Evolutionary conservation across 2,888 invertebrate species (phyloP), one percentile per base, ranked within the genome.

Genomic region (Thecophora atra): DNA sequence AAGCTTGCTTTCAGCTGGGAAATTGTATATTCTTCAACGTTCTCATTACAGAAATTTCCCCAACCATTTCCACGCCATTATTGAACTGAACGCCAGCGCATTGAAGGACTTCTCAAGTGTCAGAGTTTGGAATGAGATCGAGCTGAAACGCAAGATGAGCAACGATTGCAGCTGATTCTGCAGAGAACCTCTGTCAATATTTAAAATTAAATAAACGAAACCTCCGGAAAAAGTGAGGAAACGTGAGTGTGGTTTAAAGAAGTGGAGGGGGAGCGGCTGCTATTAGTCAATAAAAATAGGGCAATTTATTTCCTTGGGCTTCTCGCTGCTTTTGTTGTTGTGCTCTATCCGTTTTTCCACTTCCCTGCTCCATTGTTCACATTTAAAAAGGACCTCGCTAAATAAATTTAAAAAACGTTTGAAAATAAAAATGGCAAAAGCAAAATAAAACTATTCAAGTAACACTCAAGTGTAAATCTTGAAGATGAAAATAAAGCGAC

Each of bases 171-270:
- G 17, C 37, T 8, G 37, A 37, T 11, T 37, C 37, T 37, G 37
- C 1, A 37, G 37, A 37, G 37, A 37, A 2, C 37, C 52, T 63
- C 42, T 67, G 67, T 71, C 71, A 69, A 73, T 73, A 72, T 73
- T 73, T 73, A 60, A 69, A 72, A 71, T 73, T 73, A 73, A 73
- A 71, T 73, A 73, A 68, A 69, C 71, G n/a, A n/a, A 42, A 42
- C 30, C 54, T 42, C 44, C 30, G 30, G 13, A 11, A 47, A 47
- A 47, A 47, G 11, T 6, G 47, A 47, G 17, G 13, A 47, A 37
- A 2, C 37, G 11, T 8, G 7, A 37, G 37, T 8, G 37, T 37
- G 6, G 37, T 37, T 6, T 37, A 8, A 11, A 6, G 37, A 11
- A 37, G 37, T 37, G 1, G 37, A 11, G 7, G 37, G 37, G 11